Percentiles rank a stretch among this genome's conserved stretches.
Evolutionary conservation across 2,888 invertebrate genomes (phyloP).

Genomic region (Eupithecia subumbrata): DNA sequence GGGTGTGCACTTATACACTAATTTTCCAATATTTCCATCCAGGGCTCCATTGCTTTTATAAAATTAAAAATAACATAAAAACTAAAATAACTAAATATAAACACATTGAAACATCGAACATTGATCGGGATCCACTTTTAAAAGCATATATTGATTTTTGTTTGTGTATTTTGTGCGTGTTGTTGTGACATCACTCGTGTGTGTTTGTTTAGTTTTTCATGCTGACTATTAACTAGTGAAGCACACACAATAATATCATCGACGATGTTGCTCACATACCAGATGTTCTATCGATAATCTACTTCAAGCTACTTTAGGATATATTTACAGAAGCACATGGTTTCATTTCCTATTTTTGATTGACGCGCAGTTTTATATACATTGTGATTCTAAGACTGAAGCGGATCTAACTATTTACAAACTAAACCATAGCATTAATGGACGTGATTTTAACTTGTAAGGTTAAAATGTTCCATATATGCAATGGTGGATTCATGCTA

Average conservation of each 20-base stretch:
- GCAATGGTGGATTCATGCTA: conserved; percentile 39
- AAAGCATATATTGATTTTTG: conserved; percentile 47
- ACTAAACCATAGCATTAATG: conserved; percentile 40
- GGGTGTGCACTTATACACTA: conserved; percentile 80
- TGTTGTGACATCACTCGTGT: conserved; percentile 63
- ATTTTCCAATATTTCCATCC: conserved; percentile 67
- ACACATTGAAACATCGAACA: conserved; percentile 67
- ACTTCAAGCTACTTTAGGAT: conserved; percentile 55
- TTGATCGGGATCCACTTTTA: conserved; percentile 53
- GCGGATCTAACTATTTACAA: conserved; percentile 35
- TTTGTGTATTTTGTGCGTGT: conserved; percentile 58
- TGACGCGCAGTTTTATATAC: conserved; percentile 19
- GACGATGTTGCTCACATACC: conserved; percentile 82
- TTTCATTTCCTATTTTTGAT: conserved; percentile 10
- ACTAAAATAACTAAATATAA: conserved; percentile 52
- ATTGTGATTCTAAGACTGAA: conserved; percentile 36
- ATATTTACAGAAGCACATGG: conserved; percentile 60
- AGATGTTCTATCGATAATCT: conserved; percentile 61
- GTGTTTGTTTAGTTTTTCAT: conserved; percentile 65
- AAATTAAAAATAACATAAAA: conserved; percentile 55
- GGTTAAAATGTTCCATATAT: conserved; percentile 32
- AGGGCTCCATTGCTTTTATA: conserved; percentile 73
- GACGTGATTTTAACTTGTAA: neutral
- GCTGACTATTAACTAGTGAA: conserved; percentile 71
- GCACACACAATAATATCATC: conserved; percentile 71